phyloP scores from a whole-genome alignment of 2,797 vertebrate species.

The Cryptoprocta ferox region DNA sequence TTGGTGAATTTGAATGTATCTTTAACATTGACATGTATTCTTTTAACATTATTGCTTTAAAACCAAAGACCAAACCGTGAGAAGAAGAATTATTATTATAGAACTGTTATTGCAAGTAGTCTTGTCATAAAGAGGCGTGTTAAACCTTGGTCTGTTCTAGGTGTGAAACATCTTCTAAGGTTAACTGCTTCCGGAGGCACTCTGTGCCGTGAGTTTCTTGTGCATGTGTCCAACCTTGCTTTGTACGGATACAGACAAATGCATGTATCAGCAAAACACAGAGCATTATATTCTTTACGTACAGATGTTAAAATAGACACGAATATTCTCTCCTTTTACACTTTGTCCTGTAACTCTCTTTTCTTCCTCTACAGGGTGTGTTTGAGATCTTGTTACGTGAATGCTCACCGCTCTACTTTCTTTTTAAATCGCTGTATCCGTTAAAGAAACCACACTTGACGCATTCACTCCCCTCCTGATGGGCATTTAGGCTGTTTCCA shows the following conservation, averaged over 20 bases:
- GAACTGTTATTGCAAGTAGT: not conserved
- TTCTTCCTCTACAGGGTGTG: not conserved
- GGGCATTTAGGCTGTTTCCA: not conserved
- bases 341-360: not conserved
- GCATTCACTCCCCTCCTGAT: fast-evolving
- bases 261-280: not conserved
- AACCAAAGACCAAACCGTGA: not conserved
- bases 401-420: fast-evolving
- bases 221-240: not conserved
- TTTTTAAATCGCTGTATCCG: not conserved
- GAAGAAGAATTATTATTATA: not conserved
- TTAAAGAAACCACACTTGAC: not conserved
- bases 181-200: not conserved
- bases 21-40: slow-evolving; percentile 14
- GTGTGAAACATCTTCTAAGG: not conserved
- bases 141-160: not conserved
- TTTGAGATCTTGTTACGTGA: not conserved
- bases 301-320: not conserved
- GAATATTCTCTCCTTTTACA: no score
- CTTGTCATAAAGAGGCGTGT: not conserved
- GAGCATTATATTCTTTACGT: not conserved
- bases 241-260: not conserved
- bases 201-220: not conserved
- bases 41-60: not conserved
- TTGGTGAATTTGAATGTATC: not conserved